Percentiles rank a stretch among this genome's conserved stretches.
Conservation (phyloP, 2,113 vertebrate genomes). For the Theristicus caerulescens region DNA sequence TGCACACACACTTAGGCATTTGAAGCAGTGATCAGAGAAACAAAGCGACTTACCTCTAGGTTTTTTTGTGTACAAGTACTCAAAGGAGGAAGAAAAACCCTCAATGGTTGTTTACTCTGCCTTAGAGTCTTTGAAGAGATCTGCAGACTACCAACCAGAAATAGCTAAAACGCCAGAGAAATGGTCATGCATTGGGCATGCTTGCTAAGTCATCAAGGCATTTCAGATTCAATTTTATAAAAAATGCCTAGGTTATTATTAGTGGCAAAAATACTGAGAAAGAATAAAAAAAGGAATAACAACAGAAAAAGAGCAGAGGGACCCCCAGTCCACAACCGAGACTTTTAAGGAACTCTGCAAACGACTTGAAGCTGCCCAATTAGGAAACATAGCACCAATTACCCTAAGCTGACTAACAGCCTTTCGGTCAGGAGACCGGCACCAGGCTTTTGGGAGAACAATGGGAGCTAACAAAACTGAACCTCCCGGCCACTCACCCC, state of each 20-base stretch:
- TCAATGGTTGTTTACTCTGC: neutral
- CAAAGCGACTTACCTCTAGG: neutral
- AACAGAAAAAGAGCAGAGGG: neutral
- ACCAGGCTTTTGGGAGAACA: neutral
- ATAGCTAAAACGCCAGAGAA: neutral
- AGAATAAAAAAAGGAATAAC: neutral
- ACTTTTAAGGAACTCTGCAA: neutral
- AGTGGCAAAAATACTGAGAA: neutral
- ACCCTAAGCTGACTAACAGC: constrained; percentile 27
- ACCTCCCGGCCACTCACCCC: constrained; percentile 71
- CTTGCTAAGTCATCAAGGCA: neutral
- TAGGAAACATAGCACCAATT: neutral
- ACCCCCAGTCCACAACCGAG: neutral
- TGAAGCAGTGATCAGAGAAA: neutral
- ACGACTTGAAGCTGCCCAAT: neutral
- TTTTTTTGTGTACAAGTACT: neutral
- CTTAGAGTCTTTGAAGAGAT: neutral
- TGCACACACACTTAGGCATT: neutral
- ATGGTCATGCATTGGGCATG: neutral
- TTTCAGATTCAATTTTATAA: neutral
- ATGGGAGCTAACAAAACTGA: neutral
- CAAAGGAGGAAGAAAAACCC: neutral
- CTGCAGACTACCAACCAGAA: neutral
- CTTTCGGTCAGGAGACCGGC: neutral
- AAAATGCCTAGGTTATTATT: neutral